Evolutionary conservation across 2,797 vertebrate genomes (phyloP).

Genomic region (Parotocinclus haroldoi): DNA sequence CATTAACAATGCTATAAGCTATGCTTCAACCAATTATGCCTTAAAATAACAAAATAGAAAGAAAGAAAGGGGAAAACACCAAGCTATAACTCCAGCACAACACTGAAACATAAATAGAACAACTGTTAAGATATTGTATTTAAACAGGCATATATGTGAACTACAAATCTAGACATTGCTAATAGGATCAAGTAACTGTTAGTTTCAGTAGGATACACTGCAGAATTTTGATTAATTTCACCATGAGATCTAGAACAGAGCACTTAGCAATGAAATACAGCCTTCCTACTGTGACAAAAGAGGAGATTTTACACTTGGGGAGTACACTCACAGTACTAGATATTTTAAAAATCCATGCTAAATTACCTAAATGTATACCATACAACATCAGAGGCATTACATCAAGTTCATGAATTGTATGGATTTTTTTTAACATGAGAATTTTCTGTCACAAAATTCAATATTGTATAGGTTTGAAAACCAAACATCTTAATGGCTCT

Average conservation of each 20-base stretch:
- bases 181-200: constrained; percentile 75
- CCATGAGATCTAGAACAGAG: constrained; percentile 75
- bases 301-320: constrained; percentile 58
- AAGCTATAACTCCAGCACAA: constrained; percentile 80
- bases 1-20: constrained; percentile 48
- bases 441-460: constrained; percentile 33
- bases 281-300: constrained; percentile 72
- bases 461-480: constrained; percentile 61
- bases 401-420: constrained; percentile 67
- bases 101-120: constrained; percentile 89
- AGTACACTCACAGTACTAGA: constrained; percentile 66
- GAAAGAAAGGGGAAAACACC: constrained; percentile 53
- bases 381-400: constrained; percentile 76
- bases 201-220: constrained; percentile 81
- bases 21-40: constrained; percentile 76
- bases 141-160: constrained; percentile 84
- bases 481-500: neutral
- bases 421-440: constrained; percentile 35
- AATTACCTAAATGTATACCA: constrained; percentile 70
- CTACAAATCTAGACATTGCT: constrained; percentile 81
- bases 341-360: constrained; percentile 77
- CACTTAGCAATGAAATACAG: constrained; percentile 79
- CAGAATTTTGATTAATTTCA: constrained; percentile 71
- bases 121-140: constrained; percentile 79
- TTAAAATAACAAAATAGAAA: constrained; percentile 58